phyloP scores from a whole-genome alignment of 2,797 vertebrate genomes.

The Limnodromus scolopaceus region DNA sequence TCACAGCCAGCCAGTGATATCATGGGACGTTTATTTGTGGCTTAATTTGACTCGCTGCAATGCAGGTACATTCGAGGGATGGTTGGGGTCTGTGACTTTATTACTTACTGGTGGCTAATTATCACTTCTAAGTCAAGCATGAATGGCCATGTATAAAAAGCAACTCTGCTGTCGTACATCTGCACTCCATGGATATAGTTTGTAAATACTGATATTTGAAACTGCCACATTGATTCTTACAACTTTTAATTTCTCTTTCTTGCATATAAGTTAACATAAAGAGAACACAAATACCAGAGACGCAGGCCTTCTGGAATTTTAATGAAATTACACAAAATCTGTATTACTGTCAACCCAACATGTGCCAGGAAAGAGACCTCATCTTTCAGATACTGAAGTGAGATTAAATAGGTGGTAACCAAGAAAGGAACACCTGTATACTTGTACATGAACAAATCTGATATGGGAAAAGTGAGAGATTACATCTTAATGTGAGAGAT shows the following conservation, averaged over 20 bases:
- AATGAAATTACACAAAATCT: neutral
- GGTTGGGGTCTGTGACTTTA: neutral
- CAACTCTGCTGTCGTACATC: neutral
- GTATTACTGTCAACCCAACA: neutral
- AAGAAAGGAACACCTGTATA: neutral
- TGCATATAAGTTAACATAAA: neutral
- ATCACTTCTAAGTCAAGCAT: neutral
- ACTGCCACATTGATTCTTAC: neutral
- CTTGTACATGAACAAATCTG: neutral
- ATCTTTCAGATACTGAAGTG: neutral
- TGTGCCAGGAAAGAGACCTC: neutral
- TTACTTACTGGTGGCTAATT: constrained; percentile 4
- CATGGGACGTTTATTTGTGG: neutral
- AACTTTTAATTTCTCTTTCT: neutral
- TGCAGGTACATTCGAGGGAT: neutral
- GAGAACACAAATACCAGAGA: neutral
- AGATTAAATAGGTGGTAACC: neutral
- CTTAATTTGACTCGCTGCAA: neutral
- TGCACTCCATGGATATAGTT: neutral
- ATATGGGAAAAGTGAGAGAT: neutral
- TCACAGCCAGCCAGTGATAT: constrained; percentile 21
- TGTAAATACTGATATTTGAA: neutral
- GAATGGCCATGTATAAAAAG: neutral
- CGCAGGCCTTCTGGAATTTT: neutral
- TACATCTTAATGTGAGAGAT: neutral